phyloP scores from a whole-genome alignment of 2,113 vertebrate species.

The Eptatretus burgeri region DNA sequence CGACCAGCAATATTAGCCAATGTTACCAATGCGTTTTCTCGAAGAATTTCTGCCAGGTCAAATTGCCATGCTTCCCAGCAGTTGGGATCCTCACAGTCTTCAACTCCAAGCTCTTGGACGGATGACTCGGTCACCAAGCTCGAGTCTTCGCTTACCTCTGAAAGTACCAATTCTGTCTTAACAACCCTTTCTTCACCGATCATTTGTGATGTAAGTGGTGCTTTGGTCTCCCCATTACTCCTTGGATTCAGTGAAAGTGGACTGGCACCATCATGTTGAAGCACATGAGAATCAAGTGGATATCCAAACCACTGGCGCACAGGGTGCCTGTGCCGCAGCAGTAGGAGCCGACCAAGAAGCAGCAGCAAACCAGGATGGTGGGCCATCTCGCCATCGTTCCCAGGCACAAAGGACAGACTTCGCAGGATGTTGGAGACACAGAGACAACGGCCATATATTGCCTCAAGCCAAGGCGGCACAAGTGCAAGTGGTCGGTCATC shows the following conservation, averaged over 20 bases:
- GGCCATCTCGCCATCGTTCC: conserved; percentile 94
- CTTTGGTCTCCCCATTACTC: background rate
- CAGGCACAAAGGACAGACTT: conserved; percentile 85
- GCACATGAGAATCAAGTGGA: background rate
- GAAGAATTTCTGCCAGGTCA: conserved; percentile 89
- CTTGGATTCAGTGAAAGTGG: no score
- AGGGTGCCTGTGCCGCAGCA: conserved; percentile 80
- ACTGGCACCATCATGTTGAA: no score
- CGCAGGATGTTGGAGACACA: conserved; percentile 88
- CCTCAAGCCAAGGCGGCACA: conserved; percentile 78
- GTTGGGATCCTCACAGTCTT: background rate
- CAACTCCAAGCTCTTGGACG: background rate
- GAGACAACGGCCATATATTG: conserved; percentile 63
- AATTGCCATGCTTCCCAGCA: conserved; percentile 84
- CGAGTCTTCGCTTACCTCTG: conserved; percentile 15
- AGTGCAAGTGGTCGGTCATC: conserved; percentile 73
- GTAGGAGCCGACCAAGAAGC: conserved; percentile 62
- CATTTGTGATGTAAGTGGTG: background rate
- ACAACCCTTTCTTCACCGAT: no score
- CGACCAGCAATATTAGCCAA: conserved; percentile 93
- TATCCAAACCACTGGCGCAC: background rate
- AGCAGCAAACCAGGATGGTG: conserved; percentile 79
- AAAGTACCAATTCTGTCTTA: no score
- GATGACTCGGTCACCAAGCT: background rate
- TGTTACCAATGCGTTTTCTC: conserved; percentile 87